A percentile compares a stretch with the other conserved stretches of the same genome.
Evolutionary conservation across 1,140 invertebrate species (phyloP).

Genomic region (Temnothorax nylanderi): DNA sequence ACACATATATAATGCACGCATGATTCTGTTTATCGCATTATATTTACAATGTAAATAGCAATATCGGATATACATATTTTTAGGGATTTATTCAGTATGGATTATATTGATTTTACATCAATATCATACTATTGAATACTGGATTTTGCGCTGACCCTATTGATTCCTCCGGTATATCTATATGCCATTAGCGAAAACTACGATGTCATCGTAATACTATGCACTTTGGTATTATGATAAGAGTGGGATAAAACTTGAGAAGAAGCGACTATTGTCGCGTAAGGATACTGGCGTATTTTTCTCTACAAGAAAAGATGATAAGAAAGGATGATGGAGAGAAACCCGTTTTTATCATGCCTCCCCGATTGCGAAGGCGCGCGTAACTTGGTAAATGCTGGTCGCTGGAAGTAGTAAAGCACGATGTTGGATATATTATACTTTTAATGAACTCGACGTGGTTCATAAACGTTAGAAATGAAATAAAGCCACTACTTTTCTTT

Average conservation of each 20-base stretch:
- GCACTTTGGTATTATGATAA: slow-evolving; percentile 60
- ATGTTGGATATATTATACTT: slow-evolving; percentile 56
- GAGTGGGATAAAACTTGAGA: slow-evolving; percentile 44
- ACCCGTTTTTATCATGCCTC: slow-evolving; percentile 50
- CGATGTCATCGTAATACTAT: slow-evolving; percentile 58
- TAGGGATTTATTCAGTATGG: background rate
- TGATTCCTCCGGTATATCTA: slow-evolving; percentile 36
- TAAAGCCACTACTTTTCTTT: slow-evolving; percentile 54
- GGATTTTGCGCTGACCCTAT: slow-evolving; percentile 35
- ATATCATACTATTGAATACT: slow-evolving; percentile 30
- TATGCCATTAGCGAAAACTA: slow-evolving; percentile 59
- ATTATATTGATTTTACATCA: slow-evolving; percentile 59
- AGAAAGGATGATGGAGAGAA: slow-evolving; percentile 56
- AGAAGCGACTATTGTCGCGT: slow-evolving; percentile 55
- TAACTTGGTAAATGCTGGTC: slow-evolving; percentile 57
- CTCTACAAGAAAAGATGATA: slow-evolving; percentile 56
- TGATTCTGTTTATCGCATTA: background rate
- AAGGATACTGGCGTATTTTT: slow-evolving; percentile 55
- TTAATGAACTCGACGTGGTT: slow-evolving; percentile 58
- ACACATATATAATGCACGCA: background rate
- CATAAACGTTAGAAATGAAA: slow-evolving; percentile 61
- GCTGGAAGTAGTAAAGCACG: slow-evolving; percentile 48
- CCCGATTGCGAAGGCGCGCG: slow-evolving; percentile 49
- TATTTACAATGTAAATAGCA: slow-evolving; percentile 1
- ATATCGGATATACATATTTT: background rate